phyloP scores from a whole-genome alignment of 2,113 vertebrate species.

The Thamnophis sirtalis region DNA sequence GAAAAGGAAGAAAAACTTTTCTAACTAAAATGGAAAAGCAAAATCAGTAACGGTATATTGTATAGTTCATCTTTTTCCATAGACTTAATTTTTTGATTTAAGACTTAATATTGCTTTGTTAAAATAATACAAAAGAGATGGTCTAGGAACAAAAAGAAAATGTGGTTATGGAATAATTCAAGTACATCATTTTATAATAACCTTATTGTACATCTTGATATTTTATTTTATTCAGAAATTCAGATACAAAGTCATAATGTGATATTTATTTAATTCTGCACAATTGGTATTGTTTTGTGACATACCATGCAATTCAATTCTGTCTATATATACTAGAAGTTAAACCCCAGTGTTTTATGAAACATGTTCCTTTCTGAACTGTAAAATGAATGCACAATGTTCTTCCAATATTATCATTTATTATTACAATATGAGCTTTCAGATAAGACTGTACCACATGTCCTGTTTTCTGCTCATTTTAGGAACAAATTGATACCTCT shows the following conservation, averaged over 20 bases:
- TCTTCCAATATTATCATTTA: rapidly evolving
- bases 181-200: neutral
- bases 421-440: neutral
- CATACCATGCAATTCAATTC: neutral
- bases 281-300: neutral
- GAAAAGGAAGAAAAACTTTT: neutral
- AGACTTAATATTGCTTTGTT: neutral
- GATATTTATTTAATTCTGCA: neutral
- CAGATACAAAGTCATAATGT: conserved; percentile 1
- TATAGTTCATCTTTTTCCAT: neutral
- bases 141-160: neutral
- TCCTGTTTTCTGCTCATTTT: neutral
- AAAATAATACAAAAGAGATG: neutral
- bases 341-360: neutral
- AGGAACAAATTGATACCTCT: neutral
- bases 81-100: neutral
- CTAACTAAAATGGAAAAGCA: neutral
- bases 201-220: neutral
- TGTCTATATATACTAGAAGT: neutral
- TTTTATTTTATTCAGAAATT: neutral
- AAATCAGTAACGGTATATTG: neutral
- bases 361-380: neutral
- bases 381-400: neutral
- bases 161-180: neutral
- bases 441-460: neutral